A percentile compares a stretch with the other conserved stretches of the same genome.
These are phyloP conservation scores for Euzophera pinguis DNA, from an alignment of 2,888 invertebrate genomes.

Conservation along the genomic window DNA sequence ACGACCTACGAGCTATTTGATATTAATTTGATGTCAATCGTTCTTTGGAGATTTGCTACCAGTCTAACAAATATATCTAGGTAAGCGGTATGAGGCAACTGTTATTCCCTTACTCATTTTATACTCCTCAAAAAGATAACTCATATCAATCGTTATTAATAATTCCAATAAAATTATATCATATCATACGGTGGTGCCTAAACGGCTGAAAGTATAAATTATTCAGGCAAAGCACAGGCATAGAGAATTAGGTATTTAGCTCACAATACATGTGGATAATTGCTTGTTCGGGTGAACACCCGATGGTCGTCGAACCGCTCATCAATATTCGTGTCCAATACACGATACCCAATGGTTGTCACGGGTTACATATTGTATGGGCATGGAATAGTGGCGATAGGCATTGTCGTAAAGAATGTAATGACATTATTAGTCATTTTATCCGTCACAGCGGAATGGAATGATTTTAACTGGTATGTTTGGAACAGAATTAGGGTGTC, in stretches of 20 bases:
- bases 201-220: neutral
- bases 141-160: no score
- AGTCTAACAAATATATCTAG: no score
- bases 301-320: slow-evolving; percentile 32
- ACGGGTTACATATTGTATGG: slow-evolving; percentile 1
- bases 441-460: no score
- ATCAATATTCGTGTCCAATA: slow-evolving; percentile 30
- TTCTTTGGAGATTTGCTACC: no score
- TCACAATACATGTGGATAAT: slow-evolving; percentile 13
- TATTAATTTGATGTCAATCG: no score
- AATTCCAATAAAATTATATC: neutral
- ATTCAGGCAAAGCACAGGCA: neutral
- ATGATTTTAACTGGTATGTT: no score
- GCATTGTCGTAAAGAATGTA: neutral
- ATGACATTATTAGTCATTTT: no score
- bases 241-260: slow-evolving; percentile 4
- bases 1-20: no score
- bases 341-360: slow-evolving; percentile 14
- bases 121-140: no score
- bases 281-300: slow-evolving; percentile 33
- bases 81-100: no score
- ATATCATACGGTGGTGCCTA: neutral
- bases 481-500: no score
- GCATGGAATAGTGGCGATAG: neutral
- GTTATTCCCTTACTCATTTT: no score